These are phyloP conservation scores for Epinephelus malabaricus DNA, from an alignment of 2,797 vertebrate genomes.

Conservation along the genomic window DNA sequence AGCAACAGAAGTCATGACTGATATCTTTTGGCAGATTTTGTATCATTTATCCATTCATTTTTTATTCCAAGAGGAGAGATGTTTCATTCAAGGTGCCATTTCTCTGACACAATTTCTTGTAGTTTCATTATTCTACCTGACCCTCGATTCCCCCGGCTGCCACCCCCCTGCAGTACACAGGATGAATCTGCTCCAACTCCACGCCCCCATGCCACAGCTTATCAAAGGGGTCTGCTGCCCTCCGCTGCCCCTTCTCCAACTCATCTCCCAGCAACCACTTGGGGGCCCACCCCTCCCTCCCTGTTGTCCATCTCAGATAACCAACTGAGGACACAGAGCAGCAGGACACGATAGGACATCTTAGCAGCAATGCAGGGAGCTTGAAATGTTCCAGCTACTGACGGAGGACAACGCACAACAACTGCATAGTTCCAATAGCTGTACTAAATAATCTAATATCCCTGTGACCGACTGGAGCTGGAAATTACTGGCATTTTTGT, in stretches of 20 bases:
- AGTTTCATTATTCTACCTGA: constrained; percentile 32
- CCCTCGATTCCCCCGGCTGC: constrained; percentile 3
- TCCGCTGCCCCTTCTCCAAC: constrained; percentile 26
- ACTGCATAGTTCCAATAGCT: background rate
- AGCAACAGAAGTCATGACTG: background rate
- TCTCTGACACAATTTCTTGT: constrained; percentile 8
- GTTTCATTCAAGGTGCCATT: background rate
- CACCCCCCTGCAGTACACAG: constrained; percentile 14
- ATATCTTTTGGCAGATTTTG: background rate
- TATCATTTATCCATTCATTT: background rate
- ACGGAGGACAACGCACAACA: background rate
- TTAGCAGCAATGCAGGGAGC: background rate
- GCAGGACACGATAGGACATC: constrained; percentile 11
- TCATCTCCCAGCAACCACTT: constrained; percentile 32
- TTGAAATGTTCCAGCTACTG: background rate
- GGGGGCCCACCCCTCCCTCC: background rate
- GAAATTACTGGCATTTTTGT: background rate
- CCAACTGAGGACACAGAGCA: constrained; percentile 12
- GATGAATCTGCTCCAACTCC: constrained; percentile 36
- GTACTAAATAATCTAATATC: background rate
- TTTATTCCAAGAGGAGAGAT: constrained; percentile 4
- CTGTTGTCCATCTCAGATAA: constrained; percentile 19
- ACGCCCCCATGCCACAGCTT: constrained; percentile 25
- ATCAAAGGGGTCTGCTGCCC: constrained; percentile 44
- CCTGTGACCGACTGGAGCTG: background rate